Evolutionary conservation across 2,797 vertebrate genomes (phyloP).

Genomic region (Pempheris klunzingeri): DNA sequence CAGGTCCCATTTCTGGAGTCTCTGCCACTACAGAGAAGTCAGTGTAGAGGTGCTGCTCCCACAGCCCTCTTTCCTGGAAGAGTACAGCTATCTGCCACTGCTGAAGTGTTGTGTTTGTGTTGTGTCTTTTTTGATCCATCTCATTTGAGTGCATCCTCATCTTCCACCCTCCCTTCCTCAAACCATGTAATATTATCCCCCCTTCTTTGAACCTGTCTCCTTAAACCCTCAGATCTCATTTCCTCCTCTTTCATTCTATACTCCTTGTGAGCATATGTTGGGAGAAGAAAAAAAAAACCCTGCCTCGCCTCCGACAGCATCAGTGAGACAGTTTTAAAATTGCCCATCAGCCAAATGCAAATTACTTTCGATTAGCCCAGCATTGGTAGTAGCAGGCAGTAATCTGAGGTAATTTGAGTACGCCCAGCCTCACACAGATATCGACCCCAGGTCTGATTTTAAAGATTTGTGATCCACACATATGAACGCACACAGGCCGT

Average conservation of each 20-base stretch:
- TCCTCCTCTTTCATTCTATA: slow-evolving; percentile 31
- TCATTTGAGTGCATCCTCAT: slow-evolving; percentile 29
- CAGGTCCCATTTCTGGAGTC: slow-evolving; percentile 35
- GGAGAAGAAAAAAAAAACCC: background rate
- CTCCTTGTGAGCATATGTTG: slow-evolving; percentile 44
- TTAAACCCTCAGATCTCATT: slow-evolving; percentile 40
- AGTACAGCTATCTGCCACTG: background rate
- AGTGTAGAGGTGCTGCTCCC: slow-evolving; percentile 27
- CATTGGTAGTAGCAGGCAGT: slow-evolving; percentile 63
- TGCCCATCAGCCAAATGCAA: slow-evolving; percentile 80
- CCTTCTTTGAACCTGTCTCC: slow-evolving; percentile 36
- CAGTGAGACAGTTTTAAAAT: slow-evolving; percentile 68
- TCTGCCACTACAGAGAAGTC: slow-evolving; percentile 27
- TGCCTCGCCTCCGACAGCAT: slow-evolving; percentile 45
- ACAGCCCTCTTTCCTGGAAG: background rate
- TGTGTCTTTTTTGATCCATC: background rate
- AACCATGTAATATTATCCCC: slow-evolving; percentile 6
- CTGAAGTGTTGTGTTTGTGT: background rate
- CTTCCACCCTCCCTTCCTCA: slow-evolving; percentile 11
- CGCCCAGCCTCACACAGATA: slow-evolving; percentile 54
- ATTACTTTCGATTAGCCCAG: slow-evolving; percentile 77
- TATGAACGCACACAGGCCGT: slow-evolving; percentile 11
- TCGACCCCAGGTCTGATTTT: slow-evolving; percentile 61
- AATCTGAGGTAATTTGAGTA: slow-evolving; percentile 73
- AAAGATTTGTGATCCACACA: slow-evolving; percentile 60